Conservation (phyloP, 2,888 invertebrate species). For the Iphiclides podalirius region DNA sequence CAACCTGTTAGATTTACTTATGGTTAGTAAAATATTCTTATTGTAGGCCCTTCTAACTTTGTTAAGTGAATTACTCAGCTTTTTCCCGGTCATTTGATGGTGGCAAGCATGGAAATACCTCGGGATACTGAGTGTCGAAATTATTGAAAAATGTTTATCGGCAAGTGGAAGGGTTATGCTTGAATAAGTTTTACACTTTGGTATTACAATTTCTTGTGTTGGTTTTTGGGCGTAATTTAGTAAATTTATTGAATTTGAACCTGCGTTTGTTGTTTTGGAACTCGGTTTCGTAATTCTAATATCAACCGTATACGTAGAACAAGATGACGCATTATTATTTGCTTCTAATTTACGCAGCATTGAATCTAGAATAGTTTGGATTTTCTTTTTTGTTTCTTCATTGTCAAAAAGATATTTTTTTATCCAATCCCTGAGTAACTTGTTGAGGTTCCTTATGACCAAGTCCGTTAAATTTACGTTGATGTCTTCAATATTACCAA, state of each 20-base stretch:
- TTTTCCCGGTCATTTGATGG: slow-evolving; percentile 25
- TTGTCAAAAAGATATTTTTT: slow-evolving; percentile 47
- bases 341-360: slow-evolving; percentile 44
- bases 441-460: slow-evolving; percentile 55
- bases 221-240: slow-evolving; percentile 10
- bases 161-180: slow-evolving; percentile 44
- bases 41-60: slow-evolving; percentile 34
- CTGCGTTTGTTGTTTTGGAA: slow-evolving; percentile 36
- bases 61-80: slow-evolving; percentile 26
- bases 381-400: slow-evolving; percentile 44
- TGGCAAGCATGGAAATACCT: slow-evolving; percentile 40
- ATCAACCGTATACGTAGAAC: slow-evolving; percentile 50
- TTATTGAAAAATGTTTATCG: slow-evolving; percentile 44
- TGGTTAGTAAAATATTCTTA: slow-evolving; percentile 36
- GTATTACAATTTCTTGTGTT: slow-evolving; percentile 14
- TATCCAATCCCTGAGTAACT: slow-evolving; percentile 52
- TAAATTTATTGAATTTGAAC: slow-evolving; percentile 27
- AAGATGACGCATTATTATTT: slow-evolving; percentile 36
- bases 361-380: slow-evolving; percentile 49
- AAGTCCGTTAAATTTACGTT: slow-evolving; percentile 46
- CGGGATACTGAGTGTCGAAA: slow-evolving; percentile 65
- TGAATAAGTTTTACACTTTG: slow-evolving; percentile 31
- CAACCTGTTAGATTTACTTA: slow-evolving; percentile 34
- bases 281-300: slow-evolving; percentile 37
- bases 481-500: slow-evolving; percentile 25